A percentile compares a stretch with the other conserved stretches of the same genome.
Conservation (phyloP, 1,140 invertebrate species). For the Zophobas atratus region DNA sequence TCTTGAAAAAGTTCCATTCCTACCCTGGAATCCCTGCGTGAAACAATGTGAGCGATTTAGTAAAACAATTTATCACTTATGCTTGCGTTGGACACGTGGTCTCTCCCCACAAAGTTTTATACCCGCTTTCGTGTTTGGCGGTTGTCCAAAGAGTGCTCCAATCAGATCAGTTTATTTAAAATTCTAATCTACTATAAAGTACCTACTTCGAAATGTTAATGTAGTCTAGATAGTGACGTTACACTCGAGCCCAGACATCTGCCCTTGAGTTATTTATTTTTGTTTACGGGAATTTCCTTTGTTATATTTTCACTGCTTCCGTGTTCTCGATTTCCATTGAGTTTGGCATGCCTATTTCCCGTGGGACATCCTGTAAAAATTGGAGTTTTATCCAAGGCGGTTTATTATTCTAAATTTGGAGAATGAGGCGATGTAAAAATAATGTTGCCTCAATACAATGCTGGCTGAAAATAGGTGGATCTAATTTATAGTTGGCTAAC, state of each 20-base stretch:
- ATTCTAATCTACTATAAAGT: constrained; percentile 62
- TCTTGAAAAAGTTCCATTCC: constrained; percentile 18
- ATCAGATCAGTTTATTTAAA: constrained; percentile 54
- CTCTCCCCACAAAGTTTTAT: constrained; percentile 56
- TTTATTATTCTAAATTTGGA: background rate
- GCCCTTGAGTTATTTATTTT: constrained; percentile 29
- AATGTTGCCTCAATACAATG: background rate
- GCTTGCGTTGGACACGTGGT: constrained; percentile 52
- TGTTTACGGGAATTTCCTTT: constrained; percentile 2
- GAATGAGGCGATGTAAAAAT: background rate
- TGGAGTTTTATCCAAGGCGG: background rate
- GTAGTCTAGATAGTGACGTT: constrained; percentile 34
- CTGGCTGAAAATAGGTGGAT: background rate
- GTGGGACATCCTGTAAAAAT: no score
- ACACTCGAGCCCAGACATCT: background rate
- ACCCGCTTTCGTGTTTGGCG: constrained; percentile 58
- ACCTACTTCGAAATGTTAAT: constrained; percentile 38
- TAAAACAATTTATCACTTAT: constrained; percentile 49
- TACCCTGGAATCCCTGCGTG: constrained; percentile 46
- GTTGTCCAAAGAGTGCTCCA: constrained; percentile 48
- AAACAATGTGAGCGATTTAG: constrained; percentile 58
- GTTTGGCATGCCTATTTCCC: no score
- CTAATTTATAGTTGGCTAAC: background rate
- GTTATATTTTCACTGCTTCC: background rate
- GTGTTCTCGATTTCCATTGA: no score